These are phyloP conservation scores for Branchinecta lindahli DNA, from an alignment of 1,140 invertebrate species.

Conservation along the genomic window DNA sequence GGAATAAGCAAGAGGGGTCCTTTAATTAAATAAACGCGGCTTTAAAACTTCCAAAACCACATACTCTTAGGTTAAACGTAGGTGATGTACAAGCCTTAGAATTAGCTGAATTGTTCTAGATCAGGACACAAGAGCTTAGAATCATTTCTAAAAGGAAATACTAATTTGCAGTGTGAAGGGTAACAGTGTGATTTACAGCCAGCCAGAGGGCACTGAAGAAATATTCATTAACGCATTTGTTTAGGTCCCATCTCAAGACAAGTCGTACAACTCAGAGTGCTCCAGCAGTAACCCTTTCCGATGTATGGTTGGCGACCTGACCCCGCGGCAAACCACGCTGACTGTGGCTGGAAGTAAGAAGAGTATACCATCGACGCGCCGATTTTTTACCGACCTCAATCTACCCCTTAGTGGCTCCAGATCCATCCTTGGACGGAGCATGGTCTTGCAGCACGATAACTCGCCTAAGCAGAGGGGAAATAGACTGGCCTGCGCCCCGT, in stretches of 20 bases:
- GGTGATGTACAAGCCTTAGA: no score
- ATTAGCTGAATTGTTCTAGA: no score
- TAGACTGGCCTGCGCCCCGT: slow-evolving; percentile 71
- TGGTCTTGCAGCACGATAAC: slow-evolving; percentile 75
- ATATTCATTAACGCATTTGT: no score
- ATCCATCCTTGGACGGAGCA: slow-evolving; percentile 58
- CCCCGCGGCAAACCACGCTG: slow-evolving; percentile 47
- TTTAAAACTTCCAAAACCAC: no score
- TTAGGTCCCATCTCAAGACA: slow-evolving; percentile 24
- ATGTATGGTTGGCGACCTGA: slow-evolving; percentile 39
- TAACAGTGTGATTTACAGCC: no score
- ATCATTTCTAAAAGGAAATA: no score
- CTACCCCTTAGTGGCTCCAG: slow-evolving; percentile 57
- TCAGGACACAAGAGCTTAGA: no score
- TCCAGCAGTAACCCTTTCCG: slow-evolving; percentile 29
- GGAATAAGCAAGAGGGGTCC: no score
- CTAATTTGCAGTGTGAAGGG: no score
- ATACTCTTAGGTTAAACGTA: no score
- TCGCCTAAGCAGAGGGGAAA: slow-evolving; percentile 70
- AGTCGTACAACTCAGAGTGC: slow-evolving; percentile 30
- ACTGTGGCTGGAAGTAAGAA: slow-evolving; percentile 52
- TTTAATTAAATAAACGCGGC: no score
- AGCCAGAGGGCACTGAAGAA: no score
- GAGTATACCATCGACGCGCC: slow-evolving; percentile 47
- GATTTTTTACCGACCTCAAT: slow-evolving; percentile 55